Base-by-base conservation (phyloP, 2,113 vertebrate genomes). In the Bubalus kerabau region DNA sequence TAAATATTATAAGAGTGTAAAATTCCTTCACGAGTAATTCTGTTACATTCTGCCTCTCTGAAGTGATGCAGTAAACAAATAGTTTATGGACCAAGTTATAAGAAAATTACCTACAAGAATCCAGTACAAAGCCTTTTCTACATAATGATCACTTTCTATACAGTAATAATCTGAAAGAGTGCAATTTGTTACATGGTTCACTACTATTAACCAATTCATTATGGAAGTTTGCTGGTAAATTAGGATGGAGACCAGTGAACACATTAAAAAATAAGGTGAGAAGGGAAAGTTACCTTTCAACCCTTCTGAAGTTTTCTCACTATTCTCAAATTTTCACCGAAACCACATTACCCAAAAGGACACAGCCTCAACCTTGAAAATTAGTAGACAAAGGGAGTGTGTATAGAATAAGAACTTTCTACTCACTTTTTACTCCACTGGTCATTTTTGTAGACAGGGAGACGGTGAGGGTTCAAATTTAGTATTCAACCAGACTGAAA, bases 71-170 rank as follows among this genome's bases (percentile, higher is more conserved):
- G 32, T 52, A 60, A 90, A 80, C 21, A 91, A 97, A 92, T 26
- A 40, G 36, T 83, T 90, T 96, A 15, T 91, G 40, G 32, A 30
- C 6, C 30, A 95, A 40, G 32, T 88, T 95, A 54, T 80, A 97
- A 95, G 40, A 85, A 83, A 81, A 88, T 86, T 89, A 76, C 59
- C 30, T 83, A 67, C 28, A 87, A 36, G 24, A 97, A 95, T 64
- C 11, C 24, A 94, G 43, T 54, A 94, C 17, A 92, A 90, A 92
- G 30, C 8, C 10, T 81, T 88, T 94, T 85, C 11, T n/a, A 83
- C 26, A 64, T 50, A 91, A 76, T 59, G 36, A 78, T 82, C 88
- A 93, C 50, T 96, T 93, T 95, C 62, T 88, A 96, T 86, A 97
- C 95, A 95, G 17, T 59, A 96, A 80, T 11, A 64, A 88, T 59